These are phyloP conservation scores for Hylaea fasciaria DNA, from an alignment of 2,888 invertebrate species.

Conservation along the genomic window DNA sequence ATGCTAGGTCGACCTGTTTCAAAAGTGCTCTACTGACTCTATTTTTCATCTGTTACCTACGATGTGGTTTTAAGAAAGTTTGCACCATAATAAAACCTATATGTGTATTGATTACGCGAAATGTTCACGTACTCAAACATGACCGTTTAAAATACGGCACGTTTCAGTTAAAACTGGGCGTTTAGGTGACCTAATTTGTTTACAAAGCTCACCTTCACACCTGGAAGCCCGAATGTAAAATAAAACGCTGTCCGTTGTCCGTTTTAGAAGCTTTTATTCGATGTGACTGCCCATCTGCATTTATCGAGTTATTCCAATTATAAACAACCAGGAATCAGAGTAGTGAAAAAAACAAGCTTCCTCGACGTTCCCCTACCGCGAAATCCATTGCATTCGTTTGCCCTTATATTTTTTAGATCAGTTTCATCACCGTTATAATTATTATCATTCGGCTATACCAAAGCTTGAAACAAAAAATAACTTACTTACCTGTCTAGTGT, in stretches of 20 bases:
- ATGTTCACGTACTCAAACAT: slow-evolving; percentile 21
- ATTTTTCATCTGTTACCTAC: slow-evolving; percentile 1
- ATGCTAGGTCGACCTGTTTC: no score
- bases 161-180: slow-evolving; percentile 18
- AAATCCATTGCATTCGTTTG: no score
- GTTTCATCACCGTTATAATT: no score
- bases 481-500: no score
- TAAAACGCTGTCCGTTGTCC: neutral
- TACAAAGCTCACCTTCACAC: slow-evolving; percentile 9
- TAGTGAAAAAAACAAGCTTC: no score
- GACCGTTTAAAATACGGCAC: slow-evolving; percentile 21
- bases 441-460: no score
- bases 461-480: no score
- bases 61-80: neutral
- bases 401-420: no score
- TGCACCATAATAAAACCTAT: neutral
- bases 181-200: slow-evolving; percentile 21
- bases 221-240: slow-evolving; percentile 11
- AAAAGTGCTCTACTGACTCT: no score
- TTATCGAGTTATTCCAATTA: no score
- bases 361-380: no score
- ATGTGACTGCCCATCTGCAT: neutral
- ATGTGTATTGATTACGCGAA: slow-evolving; percentile 7
- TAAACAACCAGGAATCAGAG: no score
- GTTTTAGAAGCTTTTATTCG: neutral